These are phyloP conservation scores for Lepas anatifera DNA, from an alignment of 2,888 invertebrate species.

Conservation along the genomic window DNA sequence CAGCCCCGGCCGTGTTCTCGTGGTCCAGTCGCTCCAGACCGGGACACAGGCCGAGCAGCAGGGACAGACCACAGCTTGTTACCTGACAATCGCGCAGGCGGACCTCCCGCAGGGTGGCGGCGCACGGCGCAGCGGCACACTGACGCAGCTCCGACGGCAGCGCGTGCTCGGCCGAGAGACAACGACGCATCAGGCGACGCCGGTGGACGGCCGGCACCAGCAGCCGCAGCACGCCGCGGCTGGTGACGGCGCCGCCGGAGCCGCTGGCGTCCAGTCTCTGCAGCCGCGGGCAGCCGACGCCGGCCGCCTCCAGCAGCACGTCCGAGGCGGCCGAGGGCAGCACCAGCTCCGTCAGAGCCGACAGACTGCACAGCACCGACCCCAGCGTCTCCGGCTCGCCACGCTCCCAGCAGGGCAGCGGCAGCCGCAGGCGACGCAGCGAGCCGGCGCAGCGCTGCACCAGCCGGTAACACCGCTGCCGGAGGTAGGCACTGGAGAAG, in stretches of 20 bases:
- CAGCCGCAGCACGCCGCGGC: constrained; percentile 5
- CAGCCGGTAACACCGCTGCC: not conserved
- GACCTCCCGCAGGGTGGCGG: not conserved
- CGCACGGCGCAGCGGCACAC: not conserved
- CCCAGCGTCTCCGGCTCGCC: constrained; percentile 3
- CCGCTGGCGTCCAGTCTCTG: not conserved
- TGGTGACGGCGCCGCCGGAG: not conserved
- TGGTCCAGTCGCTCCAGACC: not conserved
- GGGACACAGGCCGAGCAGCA: not conserved
- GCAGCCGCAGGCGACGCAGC: not conserved
- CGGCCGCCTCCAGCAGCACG: not conserved
- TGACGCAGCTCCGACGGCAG: constrained; percentile 5
- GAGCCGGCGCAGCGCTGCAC: not conserved
- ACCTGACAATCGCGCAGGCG: not conserved
- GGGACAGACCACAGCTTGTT: not conserved
- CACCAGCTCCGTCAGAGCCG: not conserved
- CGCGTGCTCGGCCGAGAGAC: not conserved
- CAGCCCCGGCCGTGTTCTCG: not conserved
- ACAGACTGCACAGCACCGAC: not conserved
- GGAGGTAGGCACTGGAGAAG: not conserved
- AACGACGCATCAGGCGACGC: not conserved
- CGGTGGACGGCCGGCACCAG: not conserved
- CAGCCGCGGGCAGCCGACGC: not conserved
- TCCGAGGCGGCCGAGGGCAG: not conserved
- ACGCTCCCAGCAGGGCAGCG: not conserved